These are phyloP conservation scores for Hyla sarda DNA, from an alignment of 2,113 vertebrate species.

Conservation along the genomic window DNA sequence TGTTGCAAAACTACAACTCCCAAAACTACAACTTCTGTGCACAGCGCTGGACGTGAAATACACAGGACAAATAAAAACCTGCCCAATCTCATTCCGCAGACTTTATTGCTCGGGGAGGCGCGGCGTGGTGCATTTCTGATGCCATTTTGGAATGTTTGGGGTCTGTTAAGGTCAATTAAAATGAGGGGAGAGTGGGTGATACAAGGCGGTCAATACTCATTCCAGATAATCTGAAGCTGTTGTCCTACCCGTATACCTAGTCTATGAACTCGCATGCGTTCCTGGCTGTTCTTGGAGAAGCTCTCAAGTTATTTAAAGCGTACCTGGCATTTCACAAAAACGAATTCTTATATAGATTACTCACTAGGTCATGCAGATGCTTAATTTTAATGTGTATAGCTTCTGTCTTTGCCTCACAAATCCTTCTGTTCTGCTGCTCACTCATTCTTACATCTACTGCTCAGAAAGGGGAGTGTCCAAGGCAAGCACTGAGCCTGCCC, in stretches of 20 bases:
- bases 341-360: too few species aligned
- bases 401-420: too few species aligned
- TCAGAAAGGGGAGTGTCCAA: too few species aligned
- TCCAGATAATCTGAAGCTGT: not conserved
- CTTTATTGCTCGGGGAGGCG: not conserved
- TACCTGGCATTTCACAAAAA: too few species aligned
- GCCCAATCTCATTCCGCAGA: not conserved
- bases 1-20: too few species aligned
- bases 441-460: too few species aligned
- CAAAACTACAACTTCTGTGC: too few species aligned
- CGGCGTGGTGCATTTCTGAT: not conserved
- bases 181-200: not conserved
- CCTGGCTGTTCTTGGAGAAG: not conserved
- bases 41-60: not conserved
- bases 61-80: slow-evolving; percentile 19
- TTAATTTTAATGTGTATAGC: too few species aligned
- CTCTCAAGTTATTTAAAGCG: not conserved
- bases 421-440: too few species aligned
- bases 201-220: not conserved
- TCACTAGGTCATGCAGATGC: too few species aligned
- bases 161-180: not conserved
- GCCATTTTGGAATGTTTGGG: not conserved
- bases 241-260: too few species aligned
- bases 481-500: too few species aligned
- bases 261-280: not conserved